Percentiles rank a stretch among this genome's conserved stretches.
Conservation (phyloP, 2,113 vertebrate species). For the Eurypyga helias region DNA sequence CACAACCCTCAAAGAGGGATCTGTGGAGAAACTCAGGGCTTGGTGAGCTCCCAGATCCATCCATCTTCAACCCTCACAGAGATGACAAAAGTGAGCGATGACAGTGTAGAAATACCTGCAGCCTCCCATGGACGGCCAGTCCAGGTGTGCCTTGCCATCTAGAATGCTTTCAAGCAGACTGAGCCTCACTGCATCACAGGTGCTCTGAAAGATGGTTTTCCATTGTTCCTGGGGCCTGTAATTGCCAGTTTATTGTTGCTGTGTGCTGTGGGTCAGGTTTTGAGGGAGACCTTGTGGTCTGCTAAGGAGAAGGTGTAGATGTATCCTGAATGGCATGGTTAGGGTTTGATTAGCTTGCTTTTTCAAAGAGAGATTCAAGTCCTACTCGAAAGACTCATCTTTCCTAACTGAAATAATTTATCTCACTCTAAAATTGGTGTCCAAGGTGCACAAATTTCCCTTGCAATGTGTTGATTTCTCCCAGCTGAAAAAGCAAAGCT, state of each 20-base stretch:
- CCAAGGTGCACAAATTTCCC: not conserved
- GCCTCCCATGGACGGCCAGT: not conserved
- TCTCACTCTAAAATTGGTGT: not conserved
- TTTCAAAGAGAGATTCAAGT: not conserved
- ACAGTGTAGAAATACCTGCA: not conserved
- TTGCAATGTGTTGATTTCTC: not conserved
- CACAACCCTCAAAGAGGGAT: not conserved
- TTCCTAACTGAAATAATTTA: not conserved
- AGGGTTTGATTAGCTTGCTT: not conserved
- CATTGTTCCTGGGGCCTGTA: not conserved
- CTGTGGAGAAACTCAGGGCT: not conserved
- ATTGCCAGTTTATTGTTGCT: not conserved
- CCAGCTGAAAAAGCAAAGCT: not conserved
- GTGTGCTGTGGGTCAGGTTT: not conserved
- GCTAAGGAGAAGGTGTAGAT: rapidly evolving
- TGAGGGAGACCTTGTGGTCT: not conserved
- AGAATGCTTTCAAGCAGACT: not conserved
- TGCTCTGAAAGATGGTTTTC: not conserved
- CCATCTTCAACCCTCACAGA: not conserved
- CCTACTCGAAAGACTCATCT: not conserved
- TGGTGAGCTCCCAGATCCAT: not conserved
- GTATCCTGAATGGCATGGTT: not conserved
- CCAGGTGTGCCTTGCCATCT: rapidly evolving
- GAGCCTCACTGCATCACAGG: not conserved
- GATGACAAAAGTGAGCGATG: not conserved